Conservation (phyloP, 2,797 vertebrate species). For the Euphonia xanthogaster region DNA sequence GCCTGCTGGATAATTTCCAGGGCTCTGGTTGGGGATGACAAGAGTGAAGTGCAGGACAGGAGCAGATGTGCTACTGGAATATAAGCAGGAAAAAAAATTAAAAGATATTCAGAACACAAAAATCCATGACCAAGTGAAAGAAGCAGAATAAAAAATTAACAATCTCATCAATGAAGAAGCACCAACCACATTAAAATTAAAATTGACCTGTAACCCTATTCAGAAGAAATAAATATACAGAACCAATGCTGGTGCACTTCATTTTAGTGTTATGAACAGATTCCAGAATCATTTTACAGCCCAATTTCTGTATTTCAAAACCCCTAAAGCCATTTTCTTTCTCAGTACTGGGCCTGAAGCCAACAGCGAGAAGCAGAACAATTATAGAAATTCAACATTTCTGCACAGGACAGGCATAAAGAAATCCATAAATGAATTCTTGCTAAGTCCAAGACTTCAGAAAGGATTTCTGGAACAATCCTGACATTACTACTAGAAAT, state of each 20-base stretch:
- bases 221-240: neutral
- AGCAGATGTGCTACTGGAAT: neutral
- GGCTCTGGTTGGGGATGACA: neutral
- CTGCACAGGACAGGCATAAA: neutral
- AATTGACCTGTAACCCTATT: neutral
- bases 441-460: neutral
- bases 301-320: neutral
- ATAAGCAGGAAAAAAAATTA: neutral
- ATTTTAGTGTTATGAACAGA: neutral
- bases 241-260: neutral
- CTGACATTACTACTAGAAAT: neutral
- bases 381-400: neutral
- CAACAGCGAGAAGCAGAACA: neutral
- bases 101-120: neutral
- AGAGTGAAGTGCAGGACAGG: neutral
- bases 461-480: neutral
- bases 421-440: neutral
- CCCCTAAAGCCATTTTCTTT: neutral
- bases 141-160: neutral
- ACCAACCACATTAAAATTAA: neutral
- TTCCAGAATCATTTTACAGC: neutral
- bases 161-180: neutral
- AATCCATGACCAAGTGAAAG: rapidly evolving
- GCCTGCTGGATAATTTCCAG: neutral
- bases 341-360: neutral